Base-by-base conservation (phyloP, 2,797 vertebrate species). In the Trichosurus vulpecula region DNA sequence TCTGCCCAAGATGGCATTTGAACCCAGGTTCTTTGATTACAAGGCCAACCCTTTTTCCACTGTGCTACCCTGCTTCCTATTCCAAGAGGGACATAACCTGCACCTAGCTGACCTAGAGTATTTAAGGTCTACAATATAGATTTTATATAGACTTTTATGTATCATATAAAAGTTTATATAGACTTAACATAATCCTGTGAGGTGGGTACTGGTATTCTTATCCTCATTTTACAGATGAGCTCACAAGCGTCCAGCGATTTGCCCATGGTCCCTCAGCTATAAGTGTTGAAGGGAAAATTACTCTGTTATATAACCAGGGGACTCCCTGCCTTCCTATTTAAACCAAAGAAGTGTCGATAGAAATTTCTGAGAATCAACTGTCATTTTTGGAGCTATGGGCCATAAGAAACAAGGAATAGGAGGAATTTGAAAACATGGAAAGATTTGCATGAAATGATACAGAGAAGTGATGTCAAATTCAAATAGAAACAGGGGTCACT, bases 21-120 rank as follows among this genome's bases (percentile, higher is more conserved):
- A 54, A 10, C 8, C 35, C 4, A 74, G 51, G 47, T 27, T 89
- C 35, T 30, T 3, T 52, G 52, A 81, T 51, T 54, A 22, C 0
- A 54, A 25, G 27, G 29, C 52, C 57, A 0, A 9, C 22, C 35
- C 52, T 92, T 13, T 25, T 29, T 52, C 22, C 41, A 4, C 51
- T 27, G 10, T 35, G 22, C 53, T 35, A 1, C 0, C 0, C 6
- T 66, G 53, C 47, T n/a, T n/a, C 14, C 16, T 66, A 0, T 66
- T 66, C 35, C n/a, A n/a, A 66, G n/a, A 81, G 22, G 8, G 19
- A 25, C 3, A 10, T 19, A 30, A 35, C n/a, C 16, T 74, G 16
- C 6, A 81, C 66, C 19, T 81, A 81, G 2, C n/a, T 81, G n/a
- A 81, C 19, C 16, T 81, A 47, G 31, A 35, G 12, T 61, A 14